A percentile compares a stretch with the other conserved stretches of the same genome.
phyloP scores from a whole-genome alignment of 2,888 invertebrate genomes.

The Lomographa bimaculata region DNA sequence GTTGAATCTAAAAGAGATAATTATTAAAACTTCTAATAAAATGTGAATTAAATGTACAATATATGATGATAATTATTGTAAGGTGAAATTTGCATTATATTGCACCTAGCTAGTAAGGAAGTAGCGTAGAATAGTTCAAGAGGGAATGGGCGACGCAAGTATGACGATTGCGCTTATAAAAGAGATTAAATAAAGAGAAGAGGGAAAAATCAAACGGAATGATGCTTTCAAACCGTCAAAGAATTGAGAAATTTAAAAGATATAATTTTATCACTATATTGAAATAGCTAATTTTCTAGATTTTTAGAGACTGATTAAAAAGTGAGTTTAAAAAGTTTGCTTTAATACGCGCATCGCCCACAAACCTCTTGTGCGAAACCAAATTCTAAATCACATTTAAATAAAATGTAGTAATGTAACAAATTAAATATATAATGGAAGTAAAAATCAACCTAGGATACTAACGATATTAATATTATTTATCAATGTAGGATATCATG shows the following conservation, averaged over 20 bases:
- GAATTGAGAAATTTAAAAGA: conserved; percentile 1
- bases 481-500: conserved; percentile 49
- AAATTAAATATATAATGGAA: conserved; percentile 55
- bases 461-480: conserved; percentile 48
- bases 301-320: too few relatives aligned
- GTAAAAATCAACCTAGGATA: conserved; percentile 52
- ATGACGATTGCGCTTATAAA: not conserved
- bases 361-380: conserved; percentile 63
- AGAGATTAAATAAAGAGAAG: too few relatives aligned
- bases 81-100: conserved; percentile 68
- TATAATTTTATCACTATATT: not conserved
- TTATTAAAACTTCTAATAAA: conserved; percentile 46
- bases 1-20: conserved; percentile 29
- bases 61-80: conserved; percentile 48
- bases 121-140: conserved; percentile 63
- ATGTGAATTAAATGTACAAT: conserved; percentile 54
- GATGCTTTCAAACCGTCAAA: not conserved
- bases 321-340: not conserved
- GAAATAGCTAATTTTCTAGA: too few relatives aligned
- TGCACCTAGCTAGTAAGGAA: conserved; percentile 74
- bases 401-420: conserved; percentile 57
- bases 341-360: conserved; percentile 45
- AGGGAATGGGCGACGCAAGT: conserved; percentile 51
- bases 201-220: conserved; percentile 2
- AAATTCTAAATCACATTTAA: conserved; percentile 80